phyloP scores from a whole-genome alignment of 2,113 vertebrate genomes.

The Leucopsar rothschildi region DNA sequence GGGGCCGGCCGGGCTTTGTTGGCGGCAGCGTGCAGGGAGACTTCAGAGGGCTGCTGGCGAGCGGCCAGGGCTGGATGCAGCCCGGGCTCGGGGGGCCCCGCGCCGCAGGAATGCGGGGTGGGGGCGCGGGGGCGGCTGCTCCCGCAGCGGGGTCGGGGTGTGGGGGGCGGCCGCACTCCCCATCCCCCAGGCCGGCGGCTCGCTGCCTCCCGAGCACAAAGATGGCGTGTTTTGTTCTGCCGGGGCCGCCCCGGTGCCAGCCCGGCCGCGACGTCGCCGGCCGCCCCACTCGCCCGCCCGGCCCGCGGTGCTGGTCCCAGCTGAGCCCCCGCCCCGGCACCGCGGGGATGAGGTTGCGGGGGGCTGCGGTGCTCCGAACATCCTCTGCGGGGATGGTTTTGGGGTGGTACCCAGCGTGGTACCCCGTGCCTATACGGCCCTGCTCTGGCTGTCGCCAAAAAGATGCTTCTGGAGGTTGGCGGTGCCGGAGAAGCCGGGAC shows the following conservation, averaged over 20 bases:
- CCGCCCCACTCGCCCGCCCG: not conserved
- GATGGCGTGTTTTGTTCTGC: not conserved
- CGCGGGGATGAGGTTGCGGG: rapidly evolving
- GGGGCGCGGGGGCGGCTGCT: not conserved
- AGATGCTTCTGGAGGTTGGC: not conserved
- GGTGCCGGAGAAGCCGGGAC: not conserved
- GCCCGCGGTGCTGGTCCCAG: not conserved
- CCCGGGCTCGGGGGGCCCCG: not conserved
- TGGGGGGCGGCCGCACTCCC: not conserved
- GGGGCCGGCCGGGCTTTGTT: slow-evolving; percentile 21
- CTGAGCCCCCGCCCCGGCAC: not conserved
- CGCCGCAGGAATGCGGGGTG: slow-evolving; percentile 13
- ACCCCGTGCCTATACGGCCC: rapidly evolving
- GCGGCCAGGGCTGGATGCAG: not conserved
- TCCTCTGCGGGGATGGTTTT: not conserved
- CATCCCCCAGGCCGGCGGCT: not conserved
- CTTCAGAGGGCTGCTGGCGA: slow-evolving; percentile 13
- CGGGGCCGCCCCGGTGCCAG: not conserved
- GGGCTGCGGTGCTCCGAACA: not conserved
- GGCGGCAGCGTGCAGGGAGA: not conserved
- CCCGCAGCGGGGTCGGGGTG: not conserved
- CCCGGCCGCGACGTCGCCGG: not conserved
- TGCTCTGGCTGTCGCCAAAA: rapidly evolving
- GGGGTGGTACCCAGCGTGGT: not conserved
- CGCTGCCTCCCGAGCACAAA: not conserved